Evolutionary conservation across 2,113 vertebrate genomes (phyloP), one percentile per base, ranked within the genome.

Genomic region (Haemorhous mexicanus): DNA sequence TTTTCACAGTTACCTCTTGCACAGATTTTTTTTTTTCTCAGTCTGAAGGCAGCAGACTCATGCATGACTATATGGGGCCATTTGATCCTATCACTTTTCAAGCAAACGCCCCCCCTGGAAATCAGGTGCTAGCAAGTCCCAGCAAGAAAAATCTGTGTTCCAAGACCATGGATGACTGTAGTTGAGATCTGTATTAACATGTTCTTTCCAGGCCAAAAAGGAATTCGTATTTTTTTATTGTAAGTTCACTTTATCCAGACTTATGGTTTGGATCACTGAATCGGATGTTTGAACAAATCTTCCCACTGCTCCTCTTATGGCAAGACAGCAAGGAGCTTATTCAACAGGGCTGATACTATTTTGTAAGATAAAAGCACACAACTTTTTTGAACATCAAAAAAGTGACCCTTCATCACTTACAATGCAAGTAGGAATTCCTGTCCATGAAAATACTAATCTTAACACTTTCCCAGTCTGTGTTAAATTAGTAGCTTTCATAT

Each of bases 61-160:
- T 91, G 87, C 81, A 91, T 96, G 95, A 97, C 89, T 95, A 43
- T 75, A 85, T 87, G 93, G 62, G 91, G 74, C 46, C 74, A 91
- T 87, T 87, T 95, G 95, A 97, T 97, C 69, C 81, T 95, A 96
- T 95, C 95, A 52, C 32, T 86, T 86, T 76, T 87, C 62, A 94
- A 92, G 90, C 74, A 85, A 94, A 95, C 62, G 0, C 64, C 77
- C 96, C 95, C 81, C 91, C 16, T 58, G 77, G 80, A 95, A 92
- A 94, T 84, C 73, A 94, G 76, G 83, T 68, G 64, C 64, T 79
- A 84, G 81, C 96, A 97, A 94, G 95, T 72, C 91, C 78, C 63
- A 91, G 91, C 96, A 95, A 91, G 93, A 94, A 91, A 94, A 89
- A 76, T 82, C 62, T 69, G 66, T 85, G 84, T 87, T 88, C 88